phyloP scores from a whole-genome alignment of 1,140 invertebrate genomes.

The Bombus pyrosoma region DNA sequence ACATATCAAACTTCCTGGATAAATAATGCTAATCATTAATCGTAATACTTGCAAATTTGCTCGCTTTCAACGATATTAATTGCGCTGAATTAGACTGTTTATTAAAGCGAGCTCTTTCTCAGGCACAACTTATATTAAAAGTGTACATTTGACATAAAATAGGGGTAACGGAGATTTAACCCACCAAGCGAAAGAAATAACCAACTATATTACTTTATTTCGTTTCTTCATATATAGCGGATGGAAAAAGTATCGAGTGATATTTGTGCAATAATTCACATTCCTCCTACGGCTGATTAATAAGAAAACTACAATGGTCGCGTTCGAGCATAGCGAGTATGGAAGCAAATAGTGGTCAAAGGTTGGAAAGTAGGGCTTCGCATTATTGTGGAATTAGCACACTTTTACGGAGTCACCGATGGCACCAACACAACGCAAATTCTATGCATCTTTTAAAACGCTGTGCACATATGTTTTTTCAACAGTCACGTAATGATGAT shows the following conservation, averaged over 20 bases:
- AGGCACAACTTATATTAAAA: too few relatives aligned
- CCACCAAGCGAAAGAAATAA: too few relatives aligned
- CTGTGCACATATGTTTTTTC: background rate
- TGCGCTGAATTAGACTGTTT: background rate
- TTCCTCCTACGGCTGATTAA: background rate
- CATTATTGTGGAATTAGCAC: constrained; percentile 75
- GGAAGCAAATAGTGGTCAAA: constrained; percentile 73
- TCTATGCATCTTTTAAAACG: background rate
- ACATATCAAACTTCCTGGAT: background rate
- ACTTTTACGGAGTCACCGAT: constrained; percentile 72
- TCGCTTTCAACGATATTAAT: background rate
- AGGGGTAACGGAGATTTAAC: too few relatives aligned
- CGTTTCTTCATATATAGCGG: too few relatives aligned
- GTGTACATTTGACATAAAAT: too few relatives aligned
- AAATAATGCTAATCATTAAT: constrained; percentile 2
- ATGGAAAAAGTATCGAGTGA: background rate
- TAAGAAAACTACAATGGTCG: constrained; percentile 11
- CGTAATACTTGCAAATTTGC: background rate
- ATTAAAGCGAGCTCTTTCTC: background rate
- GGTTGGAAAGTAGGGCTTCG: constrained; percentile 77
- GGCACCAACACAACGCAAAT: constrained; percentile 24
- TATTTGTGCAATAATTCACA: background rate
- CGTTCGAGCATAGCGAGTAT: constrained; percentile 60
- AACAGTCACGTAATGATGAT: background rate
- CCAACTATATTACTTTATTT: too few relatives aligned